Conservation (phyloP, 2,113 vertebrate genomes). For the Pygoscelis antarcticus region DNA sequence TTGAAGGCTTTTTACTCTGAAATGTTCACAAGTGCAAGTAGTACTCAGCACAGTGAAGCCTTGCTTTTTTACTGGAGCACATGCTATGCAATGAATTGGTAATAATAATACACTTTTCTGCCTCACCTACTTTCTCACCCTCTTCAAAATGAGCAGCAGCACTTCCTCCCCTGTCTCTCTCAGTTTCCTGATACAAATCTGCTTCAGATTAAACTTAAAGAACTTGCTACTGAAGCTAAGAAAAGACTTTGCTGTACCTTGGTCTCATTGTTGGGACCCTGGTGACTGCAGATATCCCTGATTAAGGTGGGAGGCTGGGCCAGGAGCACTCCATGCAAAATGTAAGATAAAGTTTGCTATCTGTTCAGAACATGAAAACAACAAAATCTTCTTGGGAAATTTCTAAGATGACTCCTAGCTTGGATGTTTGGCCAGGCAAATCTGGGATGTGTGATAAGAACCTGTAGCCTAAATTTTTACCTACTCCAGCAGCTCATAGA, state of each 20-base stretch:
- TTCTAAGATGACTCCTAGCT: not conserved
- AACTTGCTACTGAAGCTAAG: not conserved
- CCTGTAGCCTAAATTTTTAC: not conserved
- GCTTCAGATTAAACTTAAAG: not conserved
- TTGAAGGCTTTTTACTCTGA: not conserved
- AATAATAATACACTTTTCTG: not conserved
- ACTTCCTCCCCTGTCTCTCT: not conserved
- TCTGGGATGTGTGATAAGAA: not conserved
- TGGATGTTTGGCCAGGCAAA: not conserved
- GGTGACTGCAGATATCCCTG: not conserved
- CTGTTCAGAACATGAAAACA: not conserved
- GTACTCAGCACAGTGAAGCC: not conserved
- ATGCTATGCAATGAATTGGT: not conserved
- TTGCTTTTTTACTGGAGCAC: not conserved
- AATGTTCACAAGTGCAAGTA: not conserved
- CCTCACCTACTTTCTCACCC: not conserved
- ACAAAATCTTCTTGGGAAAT: not conserved
- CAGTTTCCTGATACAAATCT: not conserved
- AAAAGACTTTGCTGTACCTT: not conserved
- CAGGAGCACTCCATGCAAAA: not conserved
- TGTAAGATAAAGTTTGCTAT: not conserved
- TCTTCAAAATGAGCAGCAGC: not conserved
- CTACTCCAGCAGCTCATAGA: not conserved
- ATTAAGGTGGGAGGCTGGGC: not conserved
- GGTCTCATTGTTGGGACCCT: not conserved